phyloP scores from a whole-genome alignment of 2,888 invertebrate species.

The Hanleya hanleyi region DNA sequence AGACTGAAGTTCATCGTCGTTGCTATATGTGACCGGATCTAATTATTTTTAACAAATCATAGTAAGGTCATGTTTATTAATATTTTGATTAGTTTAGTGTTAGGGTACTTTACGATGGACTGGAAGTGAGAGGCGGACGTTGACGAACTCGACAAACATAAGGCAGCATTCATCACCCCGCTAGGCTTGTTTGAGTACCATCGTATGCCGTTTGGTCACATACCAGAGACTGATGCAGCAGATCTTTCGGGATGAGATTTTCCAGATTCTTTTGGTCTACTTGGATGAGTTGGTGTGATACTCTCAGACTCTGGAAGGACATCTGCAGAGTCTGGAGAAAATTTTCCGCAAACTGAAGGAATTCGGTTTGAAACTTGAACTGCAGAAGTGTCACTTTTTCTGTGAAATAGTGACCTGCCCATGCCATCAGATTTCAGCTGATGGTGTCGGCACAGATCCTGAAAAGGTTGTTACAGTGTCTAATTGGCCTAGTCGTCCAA shows the following conservation, averaged over 20 bases:
- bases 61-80: too few relatives aligned
- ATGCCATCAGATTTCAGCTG: background rate
- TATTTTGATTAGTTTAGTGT: too few relatives aligned
- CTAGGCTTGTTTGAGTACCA: background rate
- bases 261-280: background rate
- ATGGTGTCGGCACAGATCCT: background rate
- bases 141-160: background rate
- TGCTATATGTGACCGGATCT: too few relatives aligned
- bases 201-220: too few relatives aligned
- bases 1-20: slow-evolving; percentile 4
- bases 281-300: too few relatives aligned
- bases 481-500: slow-evolving; percentile 7
- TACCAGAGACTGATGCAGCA: slow-evolving; percentile 8
- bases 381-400: background rate
- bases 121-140: too few relatives aligned
- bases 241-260: background rate
- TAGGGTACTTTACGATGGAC: too few relatives aligned
- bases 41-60: too few relatives aligned
- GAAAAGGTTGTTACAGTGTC: background rate
- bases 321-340: background rate
- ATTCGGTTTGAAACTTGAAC: background rate
- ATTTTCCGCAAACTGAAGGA: background rate
- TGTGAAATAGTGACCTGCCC: background rate
- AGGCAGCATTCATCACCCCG: slow-evolving; percentile 17
- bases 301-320: too few relatives aligned